Base-by-base conservation (phyloP, 2,797 vertebrate species). In the Hemibagrus guttatus region DNA sequence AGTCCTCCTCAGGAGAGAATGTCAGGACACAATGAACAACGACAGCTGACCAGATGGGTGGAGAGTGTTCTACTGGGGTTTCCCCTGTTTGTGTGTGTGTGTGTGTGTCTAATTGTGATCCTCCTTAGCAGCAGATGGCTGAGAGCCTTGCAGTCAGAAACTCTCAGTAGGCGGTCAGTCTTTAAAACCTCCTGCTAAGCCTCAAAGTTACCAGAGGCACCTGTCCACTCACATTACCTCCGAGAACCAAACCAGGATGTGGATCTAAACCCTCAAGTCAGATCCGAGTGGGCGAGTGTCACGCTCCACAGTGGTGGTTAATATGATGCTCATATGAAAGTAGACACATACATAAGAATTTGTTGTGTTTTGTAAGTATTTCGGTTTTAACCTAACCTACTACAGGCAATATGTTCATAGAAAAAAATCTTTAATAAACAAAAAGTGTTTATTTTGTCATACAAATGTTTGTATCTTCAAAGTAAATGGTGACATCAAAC, bases 121-220 rank as follows among this genome's bases (percentile, higher is more conserved):
- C 78, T 63, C 58, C 21, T 72, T 81, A 76, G 68, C 68, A 86
- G 68, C 85, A 90, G 89, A 87, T 90, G 87, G 84, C 81, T 61
- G 35, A 17, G 1, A 54, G 23, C 31, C 35, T 56, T 75, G 26
- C 79, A 76, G 87, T 88, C 78, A 84, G 69, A 84, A 82, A 59
- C 80, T 84, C 76, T 83, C 85, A 83, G 75, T 66, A 52, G 68
- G 17, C 4, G 12, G 83, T 64, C 84, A 84, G 69, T 52, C 72
- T 84, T 69, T 85, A 58, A 85, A 71, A 28, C 69, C 74, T 85
- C 83, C 82, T 21, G 31, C 74, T 66, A 76, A 84, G 74, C 80
- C 64, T 81, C 35, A 31, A 54, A 79, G 59, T 75, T 61, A 88
- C 86, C 85, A 83, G 85, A 39, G 66, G 69, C 59, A 88, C 8